Percentiles rank a stretch among this genome's conserved stretches.
These are phyloP conservation scores for Hemiprocne comata DNA, from an alignment of 2,113 vertebrate genomes.

Conservation along the genomic window DNA sequence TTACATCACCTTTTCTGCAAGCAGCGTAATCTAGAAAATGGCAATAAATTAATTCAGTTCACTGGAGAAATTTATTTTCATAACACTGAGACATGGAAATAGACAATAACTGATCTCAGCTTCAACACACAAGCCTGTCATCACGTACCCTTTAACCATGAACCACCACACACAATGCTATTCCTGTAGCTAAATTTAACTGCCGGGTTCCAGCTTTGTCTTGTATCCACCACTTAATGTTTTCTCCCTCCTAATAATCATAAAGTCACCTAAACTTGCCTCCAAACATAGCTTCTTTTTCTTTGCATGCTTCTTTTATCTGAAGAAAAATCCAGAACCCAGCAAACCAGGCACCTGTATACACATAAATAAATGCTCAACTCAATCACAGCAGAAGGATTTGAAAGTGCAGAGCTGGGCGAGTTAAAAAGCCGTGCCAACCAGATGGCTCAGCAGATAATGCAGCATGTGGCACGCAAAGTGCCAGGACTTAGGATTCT, in stretches of 20 bases:
- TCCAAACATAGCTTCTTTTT: background rate
- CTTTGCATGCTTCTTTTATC: background rate
- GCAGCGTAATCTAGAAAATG: conserved; percentile 23
- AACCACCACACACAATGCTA: background rate
- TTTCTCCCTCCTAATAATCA: background rate
- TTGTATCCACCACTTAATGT: background rate
- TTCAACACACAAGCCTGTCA: background rate
- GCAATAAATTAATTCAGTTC: conserved; percentile 14
- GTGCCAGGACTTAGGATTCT: background rate
- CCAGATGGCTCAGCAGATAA: background rate
- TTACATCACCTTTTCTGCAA: background rate
- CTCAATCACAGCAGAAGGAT: background rate
- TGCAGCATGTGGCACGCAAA: background rate
- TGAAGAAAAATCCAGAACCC: background rate
- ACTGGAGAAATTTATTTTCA: background rate
- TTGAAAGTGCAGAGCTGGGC: background rate
- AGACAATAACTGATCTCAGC: background rate
- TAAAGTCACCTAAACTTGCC: background rate
- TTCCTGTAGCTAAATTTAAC: background rate
- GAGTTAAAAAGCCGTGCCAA: background rate
- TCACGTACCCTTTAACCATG: background rate
- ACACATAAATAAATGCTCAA: background rate
- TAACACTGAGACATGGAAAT: background rate
- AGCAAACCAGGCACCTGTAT: background rate
- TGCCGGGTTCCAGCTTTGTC: background rate